Percentiles rank a stretch among this genome's conserved stretches.
phyloP scores from a whole-genome alignment of 2,888 invertebrate species.

The Trachelus iudaicus region DNA sequence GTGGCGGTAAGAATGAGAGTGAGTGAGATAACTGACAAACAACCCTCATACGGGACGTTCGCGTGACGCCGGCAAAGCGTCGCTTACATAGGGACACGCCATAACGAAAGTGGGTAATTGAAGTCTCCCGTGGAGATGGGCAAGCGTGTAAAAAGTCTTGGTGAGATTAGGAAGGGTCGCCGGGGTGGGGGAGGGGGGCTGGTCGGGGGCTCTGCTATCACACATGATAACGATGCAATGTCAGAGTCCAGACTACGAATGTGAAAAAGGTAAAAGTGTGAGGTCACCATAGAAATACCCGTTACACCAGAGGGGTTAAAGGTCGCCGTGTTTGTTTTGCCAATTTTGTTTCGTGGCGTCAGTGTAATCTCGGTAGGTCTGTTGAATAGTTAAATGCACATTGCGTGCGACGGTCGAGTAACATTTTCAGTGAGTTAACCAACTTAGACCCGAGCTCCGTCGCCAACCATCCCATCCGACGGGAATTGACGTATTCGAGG shows the following conservation, averaged over 20 bases:
- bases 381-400: slow-evolving; percentile 11
- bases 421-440: slow-evolving; percentile 6
- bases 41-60: neutral
- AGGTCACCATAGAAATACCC: neutral
- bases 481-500: slow-evolving; percentile 32
- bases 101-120: neutral
- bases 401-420: slow-evolving; percentile 3
- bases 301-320: neutral
- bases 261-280: neutral
- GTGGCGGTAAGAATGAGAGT: neutral
- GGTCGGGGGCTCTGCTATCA: too few relatives aligned
- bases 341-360: neutral
- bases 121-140: neutral
- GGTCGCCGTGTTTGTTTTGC: neutral
- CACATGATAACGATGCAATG: too few relatives aligned
- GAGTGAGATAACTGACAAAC: neutral
- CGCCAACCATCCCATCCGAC: slow-evolving; percentile 6
- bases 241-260: too few relatives aligned
- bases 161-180: neutral
- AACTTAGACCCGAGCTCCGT: neutral
- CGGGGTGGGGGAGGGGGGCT: too few relatives aligned
- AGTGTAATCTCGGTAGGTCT: slow-evolving; percentile 8
- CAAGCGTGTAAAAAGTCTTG: neutral
- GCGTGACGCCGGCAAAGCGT: neutral
- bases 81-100: neutral